Base-by-base conservation (phyloP, 2,113 vertebrate species). In the Cyanistes caeruleus region DNA sequence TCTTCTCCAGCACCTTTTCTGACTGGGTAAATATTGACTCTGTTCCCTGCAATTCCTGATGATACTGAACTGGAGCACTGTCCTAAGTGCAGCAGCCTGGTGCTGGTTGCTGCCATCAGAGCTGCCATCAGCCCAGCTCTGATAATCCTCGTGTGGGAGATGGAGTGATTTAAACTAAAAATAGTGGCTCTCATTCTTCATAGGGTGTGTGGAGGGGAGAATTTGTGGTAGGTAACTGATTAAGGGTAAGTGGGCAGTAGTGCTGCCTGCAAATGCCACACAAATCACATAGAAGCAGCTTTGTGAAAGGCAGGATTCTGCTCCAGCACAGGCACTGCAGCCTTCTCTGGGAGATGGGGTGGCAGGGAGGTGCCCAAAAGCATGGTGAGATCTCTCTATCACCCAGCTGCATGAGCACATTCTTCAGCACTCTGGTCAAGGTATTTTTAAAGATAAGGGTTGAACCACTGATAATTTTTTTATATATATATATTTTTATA, bases 271-370 rank as follows among this genome's bases (percentile, higher is more conserved):
- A 41, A 15, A 5, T 18, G 24, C n/a, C 43, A 31, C 56, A 28
- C 16, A 9, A 31, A 37, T 20, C 3, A 7, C 0, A 0, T 2
- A 3, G 39, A 9, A 30, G 62, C n/a, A 67, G 16, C 14, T 33
- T 22, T 5, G 20, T 60, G 74, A 78, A 59, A 84, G 69, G 9
- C 35, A 20, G 20, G 3, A 27, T 9, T 3, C 4, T 52, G 58
- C 37, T 68, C 33, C 65, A 30, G 83, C 48, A 24, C 39, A 22
- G 46, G 48, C 19, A 6, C 41, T 44, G 62, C 2, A 24, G n/a
- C 31, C 46, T 37, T 39, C 58, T n/a, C 33, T 2, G 24, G 55
- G 14, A 79, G 39, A 3, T 4, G 43, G 41, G 25, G 8, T 30
- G 49, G 11, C 15, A 46, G 37, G 48, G 73, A 73, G 41, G 1